These are phyloP conservation scores for Hetaerina americana DNA, from an alignment of 1,140 invertebrate species.

Conservation along the genomic window DNA sequence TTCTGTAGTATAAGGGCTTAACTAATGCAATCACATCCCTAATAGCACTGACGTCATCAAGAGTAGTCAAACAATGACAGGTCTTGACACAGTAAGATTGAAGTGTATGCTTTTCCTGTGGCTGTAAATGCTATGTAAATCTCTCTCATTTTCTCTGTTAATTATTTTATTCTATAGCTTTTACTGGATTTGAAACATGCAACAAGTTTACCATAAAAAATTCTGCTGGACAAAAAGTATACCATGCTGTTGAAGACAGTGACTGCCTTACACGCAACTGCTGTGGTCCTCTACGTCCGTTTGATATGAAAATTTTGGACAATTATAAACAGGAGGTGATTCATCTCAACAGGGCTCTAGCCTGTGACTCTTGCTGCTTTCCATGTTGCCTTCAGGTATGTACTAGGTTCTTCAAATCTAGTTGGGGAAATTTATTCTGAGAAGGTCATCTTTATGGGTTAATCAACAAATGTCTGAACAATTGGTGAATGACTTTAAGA, in stretches of 20 bases:
- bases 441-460: not conserved
- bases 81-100: too few species aligned
- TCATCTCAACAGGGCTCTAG: conserved; percentile 55
- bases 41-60: too few species aligned
- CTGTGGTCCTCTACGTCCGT: conserved; percentile 61
- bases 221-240: conserved; percentile 63
- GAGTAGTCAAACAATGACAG: too few species aligned
- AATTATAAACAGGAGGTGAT: conserved; percentile 65
- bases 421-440: not conserved
- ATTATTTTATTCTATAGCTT: conserved; percentile 40
- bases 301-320: conserved; percentile 78
- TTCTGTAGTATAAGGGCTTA: too few species aligned
- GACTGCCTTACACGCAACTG: conserved; percentile 64
- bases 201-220: conserved; percentile 78
- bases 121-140: too few species aligned
- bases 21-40: too few species aligned
- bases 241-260: conserved; percentile 71
- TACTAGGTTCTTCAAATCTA: not conserved
- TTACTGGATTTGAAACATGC: conserved; percentile 78
- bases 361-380: conserved; percentile 64
- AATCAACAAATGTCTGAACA: not conserved
- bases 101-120: too few species aligned
- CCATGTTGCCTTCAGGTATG: conserved; percentile 71
- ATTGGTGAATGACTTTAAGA: too few species aligned
- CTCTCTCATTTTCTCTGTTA: too few species aligned